Base-by-base conservation (phyloP, 37 sponge, comb jelly and placozoan species). In the Corticium candelabrum region DNA sequence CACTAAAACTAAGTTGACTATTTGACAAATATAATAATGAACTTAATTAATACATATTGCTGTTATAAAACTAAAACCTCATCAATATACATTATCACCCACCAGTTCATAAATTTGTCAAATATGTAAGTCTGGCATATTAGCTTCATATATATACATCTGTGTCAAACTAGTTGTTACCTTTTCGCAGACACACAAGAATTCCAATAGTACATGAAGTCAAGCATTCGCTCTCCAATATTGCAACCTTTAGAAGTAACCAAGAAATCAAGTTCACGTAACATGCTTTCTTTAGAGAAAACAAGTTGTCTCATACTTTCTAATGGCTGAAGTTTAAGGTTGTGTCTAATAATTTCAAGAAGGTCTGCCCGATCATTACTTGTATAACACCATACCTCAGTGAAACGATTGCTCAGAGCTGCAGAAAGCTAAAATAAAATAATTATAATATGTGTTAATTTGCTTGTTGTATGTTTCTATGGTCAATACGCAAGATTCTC, bases 361-460 rank as follows among this genome's bases (percentile, higher is more conserved):
- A 82, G 38, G n/a, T 78, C 85, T 2, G 33, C 70, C 0, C 5
- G 34, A 1, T 37, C 56, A 68, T 80, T 76, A 39, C 77, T 68
- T 35, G 68, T 69, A 37, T 88, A 79, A 81, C 93, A 98, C 99
- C 99, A 98, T 27, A 98, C 84, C 82, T 98, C 99, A 67, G 91
- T 91, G 68, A 98, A 94, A 67, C 99, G 68, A 79, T 98, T 98
- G 3, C 99, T 40, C 74, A 98, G 87, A 32, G 99, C 99, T 40
- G 95, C 91, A 34, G 99, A 98, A 4, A 98, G 85, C 96, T 95
- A 76, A 11, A 37, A 69, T 0, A 31, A 37, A 41, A 2, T n/a
- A n/a, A n/a, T n/a, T 77, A 69, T 7, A n/a, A 11, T 5, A 34
- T 3, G 34, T 78, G 31, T 21, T 78, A 68, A 68, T 69, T 2